A percentile compares a stretch with the other conserved stretches of the same genome.
Evolutionary conservation across 2,797 vertebrate genomes (phyloP).

Genomic region (Mallotus villosus): DNA sequence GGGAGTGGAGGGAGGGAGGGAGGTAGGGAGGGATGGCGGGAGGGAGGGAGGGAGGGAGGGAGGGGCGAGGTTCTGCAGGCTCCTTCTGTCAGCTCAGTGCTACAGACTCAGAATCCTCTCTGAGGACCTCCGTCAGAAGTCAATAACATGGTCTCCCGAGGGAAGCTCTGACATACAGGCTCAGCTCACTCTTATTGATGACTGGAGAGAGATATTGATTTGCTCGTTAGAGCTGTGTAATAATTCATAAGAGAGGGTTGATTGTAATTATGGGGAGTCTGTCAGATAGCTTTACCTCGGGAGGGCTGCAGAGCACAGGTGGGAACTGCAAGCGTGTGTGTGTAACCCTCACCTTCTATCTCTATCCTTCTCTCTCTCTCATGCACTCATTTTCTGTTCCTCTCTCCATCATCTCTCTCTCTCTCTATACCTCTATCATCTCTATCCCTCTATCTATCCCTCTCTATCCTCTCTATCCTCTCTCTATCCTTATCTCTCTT

Average conservation of each 20-base stretch:
- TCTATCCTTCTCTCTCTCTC: neutral
- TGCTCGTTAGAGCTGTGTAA: constrained; percentile 7
- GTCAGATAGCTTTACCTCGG: constrained; percentile 18
- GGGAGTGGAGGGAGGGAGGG: neutral
- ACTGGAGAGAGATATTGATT: constrained; percentile 19
- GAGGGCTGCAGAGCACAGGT: constrained; percentile 7
- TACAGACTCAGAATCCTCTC: neutral
- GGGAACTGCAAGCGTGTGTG: neutral
- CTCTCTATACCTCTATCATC: neutral
- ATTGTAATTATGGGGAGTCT: constrained; percentile 45
- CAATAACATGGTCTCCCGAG: neutral
- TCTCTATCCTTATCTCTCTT: neutral
- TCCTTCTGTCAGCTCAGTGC: too few relatives aligned
- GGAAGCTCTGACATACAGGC: constrained; percentile 14
- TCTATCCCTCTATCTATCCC: neutral
- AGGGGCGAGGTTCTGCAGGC: neutral
- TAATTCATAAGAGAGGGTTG: constrained; percentile 31
- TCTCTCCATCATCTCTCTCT: constrained; percentile 16
- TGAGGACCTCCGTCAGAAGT: neutral
- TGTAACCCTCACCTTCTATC: neutral
- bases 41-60: neutral
- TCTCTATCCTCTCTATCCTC: neutral
- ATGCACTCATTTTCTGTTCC: constrained; percentile 7
- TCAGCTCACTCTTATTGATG: constrained; percentile 21
- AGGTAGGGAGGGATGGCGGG: neutral